These are phyloP conservation scores for Myiozetetes cayanensis DNA, from an alignment of 2,113 vertebrate species.

Conservation along the genomic window DNA sequence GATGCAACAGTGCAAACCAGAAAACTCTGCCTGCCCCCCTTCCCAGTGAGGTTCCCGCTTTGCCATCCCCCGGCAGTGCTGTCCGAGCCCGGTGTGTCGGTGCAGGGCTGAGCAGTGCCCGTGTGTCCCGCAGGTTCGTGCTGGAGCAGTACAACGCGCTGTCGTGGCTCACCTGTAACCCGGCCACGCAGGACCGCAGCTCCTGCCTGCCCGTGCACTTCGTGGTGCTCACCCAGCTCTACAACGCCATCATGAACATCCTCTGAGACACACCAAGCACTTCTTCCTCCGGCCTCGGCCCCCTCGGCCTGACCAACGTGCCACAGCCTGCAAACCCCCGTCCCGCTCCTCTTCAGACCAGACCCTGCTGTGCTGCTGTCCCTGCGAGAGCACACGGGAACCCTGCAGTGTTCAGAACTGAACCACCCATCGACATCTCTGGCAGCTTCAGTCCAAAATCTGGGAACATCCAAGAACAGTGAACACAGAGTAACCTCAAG, in stretches of 20 bases:
- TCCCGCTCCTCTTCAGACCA: constrained; percentile 54
- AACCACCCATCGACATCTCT: constrained; percentile 38
- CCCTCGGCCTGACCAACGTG: constrained; percentile 41
- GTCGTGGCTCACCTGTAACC: constrained; percentile 93
- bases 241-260: constrained; percentile 97
- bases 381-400: constrained; percentile 49
- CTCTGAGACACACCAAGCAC: constrained; percentile 78
- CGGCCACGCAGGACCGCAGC: constrained; percentile 95
- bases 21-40: not conserved
- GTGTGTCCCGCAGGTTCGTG: constrained; percentile 83
- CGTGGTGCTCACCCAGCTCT: constrained; percentile 96
- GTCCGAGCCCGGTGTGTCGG: not conserved
- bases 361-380: constrained; percentile 54
- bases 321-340: constrained; percentile 44
- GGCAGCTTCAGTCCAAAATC: constrained; percentile 61
- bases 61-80: not conserved
- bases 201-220: constrained; percentile 98
- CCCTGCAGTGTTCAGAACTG: constrained; percentile 55
- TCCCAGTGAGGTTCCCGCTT: not conserved
- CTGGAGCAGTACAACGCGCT: constrained; percentile 92
- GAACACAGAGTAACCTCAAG: constrained; percentile 59
- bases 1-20: not conserved
- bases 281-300: constrained; percentile 61
- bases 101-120: no score
- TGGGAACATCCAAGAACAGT: constrained; percentile 55